Conservation (phyloP, 1,140 invertebrate species). For the Drosophila pseudoananassae region DNA sequence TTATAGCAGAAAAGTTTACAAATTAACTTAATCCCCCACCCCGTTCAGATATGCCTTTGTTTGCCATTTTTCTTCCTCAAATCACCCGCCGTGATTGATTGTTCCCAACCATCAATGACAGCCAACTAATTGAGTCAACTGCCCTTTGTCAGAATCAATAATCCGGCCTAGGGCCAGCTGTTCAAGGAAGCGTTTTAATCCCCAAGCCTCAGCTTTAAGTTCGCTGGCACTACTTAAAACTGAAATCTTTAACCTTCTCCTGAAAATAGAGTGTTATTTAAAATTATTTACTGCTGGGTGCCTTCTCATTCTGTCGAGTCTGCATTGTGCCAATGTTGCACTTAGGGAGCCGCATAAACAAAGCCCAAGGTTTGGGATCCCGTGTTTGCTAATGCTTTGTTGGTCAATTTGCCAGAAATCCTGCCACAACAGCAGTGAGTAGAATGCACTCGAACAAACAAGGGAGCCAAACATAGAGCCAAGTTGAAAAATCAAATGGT, state of each 20-base stretch:
- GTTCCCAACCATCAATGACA: slow-evolving; percentile 18
- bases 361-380: slow-evolving; percentile 3
- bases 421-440: neutral
- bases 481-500: slow-evolving; percentile 22
- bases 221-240: too few species aligned
- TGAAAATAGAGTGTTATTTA: neutral
- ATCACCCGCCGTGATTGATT: slow-evolving; percentile 20
- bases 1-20: slow-evolving; percentile 22
- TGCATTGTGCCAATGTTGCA: slow-evolving; percentile 39
- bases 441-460: slow-evolving; percentile 15
- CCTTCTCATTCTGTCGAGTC: neutral
- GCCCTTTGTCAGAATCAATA: slow-evolving; percentile 26
- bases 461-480: slow-evolving; percentile 4
- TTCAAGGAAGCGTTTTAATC: neutral
- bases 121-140: slow-evolving; percentile 43
- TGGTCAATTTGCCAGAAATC: slow-evolving; percentile 27
- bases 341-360: slow-evolving; percentile 61
- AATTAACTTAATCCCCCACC: neutral
- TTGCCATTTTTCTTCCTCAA: slow-evolving; percentile 2
- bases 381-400: slow-evolving; percentile 8
- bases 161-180: neutral
- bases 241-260: neutral
- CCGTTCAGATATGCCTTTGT: neutral
- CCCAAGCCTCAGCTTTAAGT: neutral
- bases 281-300: neutral